Conservation (phyloP, 2,888 invertebrate genomes). For the Pammene aurita region DNA sequence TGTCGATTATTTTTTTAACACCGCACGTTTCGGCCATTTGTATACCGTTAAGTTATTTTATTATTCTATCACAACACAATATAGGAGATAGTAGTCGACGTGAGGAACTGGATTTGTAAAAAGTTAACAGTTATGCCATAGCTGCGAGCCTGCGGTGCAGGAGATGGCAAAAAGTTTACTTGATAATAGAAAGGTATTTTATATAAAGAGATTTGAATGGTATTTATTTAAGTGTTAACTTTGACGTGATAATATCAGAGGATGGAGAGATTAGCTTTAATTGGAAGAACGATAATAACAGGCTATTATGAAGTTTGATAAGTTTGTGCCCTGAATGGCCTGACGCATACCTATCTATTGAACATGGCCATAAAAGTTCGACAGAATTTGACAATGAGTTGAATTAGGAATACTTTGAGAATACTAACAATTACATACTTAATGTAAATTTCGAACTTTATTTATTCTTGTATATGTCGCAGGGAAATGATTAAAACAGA, state of each 20-base stretch:
- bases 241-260: neutral
- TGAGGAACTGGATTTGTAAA: constrained; percentile 33
- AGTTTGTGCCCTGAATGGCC: too few species aligned
- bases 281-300: neutral
- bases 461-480: too few species aligned
- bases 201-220: constrained; percentile 5
- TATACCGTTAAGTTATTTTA: constrained; percentile 46
- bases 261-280: neutral
- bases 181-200: neutral
- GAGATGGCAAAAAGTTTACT: constrained; percentile 1
- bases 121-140: constrained; percentile 31
- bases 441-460: too few species aligned
- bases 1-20: constrained; percentile 40
- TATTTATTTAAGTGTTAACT: constrained; percentile 9
- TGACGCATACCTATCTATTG: too few species aligned
- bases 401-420: too few species aligned
- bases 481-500: too few species aligned
- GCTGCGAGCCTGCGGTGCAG: constrained; percentile 3
- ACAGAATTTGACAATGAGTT: too few species aligned
- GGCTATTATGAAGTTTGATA: neutral
- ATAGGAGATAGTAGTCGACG: constrained; percentile 27
- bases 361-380: too few species aligned
- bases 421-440: too few species aligned
- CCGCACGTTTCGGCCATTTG: constrained; percentile 46
- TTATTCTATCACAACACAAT: constrained; percentile 42